Evolutionary conservation across 2,113 vertebrate genomes (phyloP).

Genomic region (Poecilia latipinna): DNA sequence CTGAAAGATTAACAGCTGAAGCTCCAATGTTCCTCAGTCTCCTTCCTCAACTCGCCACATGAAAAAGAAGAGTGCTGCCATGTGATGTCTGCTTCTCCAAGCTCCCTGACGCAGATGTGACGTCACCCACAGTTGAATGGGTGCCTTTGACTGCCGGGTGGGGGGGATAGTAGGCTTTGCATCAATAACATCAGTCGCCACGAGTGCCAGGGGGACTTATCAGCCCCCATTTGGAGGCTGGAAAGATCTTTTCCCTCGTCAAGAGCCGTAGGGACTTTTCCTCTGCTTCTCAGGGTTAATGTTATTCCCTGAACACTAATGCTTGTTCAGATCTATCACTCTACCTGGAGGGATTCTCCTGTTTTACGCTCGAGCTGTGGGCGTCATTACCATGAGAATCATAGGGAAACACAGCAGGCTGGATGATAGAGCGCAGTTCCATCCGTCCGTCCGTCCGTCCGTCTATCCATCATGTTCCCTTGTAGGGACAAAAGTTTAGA

Average conservation of each 20-base stretch:
- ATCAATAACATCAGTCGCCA: constrained; percentile 53
- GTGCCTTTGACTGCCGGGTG: constrained; percentile 49
- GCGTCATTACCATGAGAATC: constrained; percentile 10
- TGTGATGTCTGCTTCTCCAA: constrained; percentile 70
- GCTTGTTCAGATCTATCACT: not conserved
- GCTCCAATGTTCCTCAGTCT: not conserved
- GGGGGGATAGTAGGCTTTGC: not conserved
- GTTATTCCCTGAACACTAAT: constrained; percentile 11
- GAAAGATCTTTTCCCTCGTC: constrained; percentile 9
- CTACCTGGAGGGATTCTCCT: not conserved
- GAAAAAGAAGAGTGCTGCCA: constrained; percentile 64
- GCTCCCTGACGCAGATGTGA: constrained; percentile 73
- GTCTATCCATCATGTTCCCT: too few relatives aligned
- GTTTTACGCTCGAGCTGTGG: not conserved
- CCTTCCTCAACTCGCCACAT: constrained; percentile 38
- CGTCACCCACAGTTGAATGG: constrained; percentile 64
- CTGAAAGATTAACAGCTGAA: constrained; percentile 29
- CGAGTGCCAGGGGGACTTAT: constrained; percentile 25
- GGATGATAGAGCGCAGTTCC: not conserved
- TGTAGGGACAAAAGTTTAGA: too few relatives aligned
- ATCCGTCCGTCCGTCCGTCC: not conserved
- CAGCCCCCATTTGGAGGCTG: constrained; percentile 11
- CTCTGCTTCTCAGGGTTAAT: not conserved
- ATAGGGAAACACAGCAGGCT: not conserved
- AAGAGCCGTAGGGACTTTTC: constrained; percentile 28